phyloP scores from a whole-genome alignment of 2,888 invertebrate genomes.

The Stenurella melanura region DNA sequence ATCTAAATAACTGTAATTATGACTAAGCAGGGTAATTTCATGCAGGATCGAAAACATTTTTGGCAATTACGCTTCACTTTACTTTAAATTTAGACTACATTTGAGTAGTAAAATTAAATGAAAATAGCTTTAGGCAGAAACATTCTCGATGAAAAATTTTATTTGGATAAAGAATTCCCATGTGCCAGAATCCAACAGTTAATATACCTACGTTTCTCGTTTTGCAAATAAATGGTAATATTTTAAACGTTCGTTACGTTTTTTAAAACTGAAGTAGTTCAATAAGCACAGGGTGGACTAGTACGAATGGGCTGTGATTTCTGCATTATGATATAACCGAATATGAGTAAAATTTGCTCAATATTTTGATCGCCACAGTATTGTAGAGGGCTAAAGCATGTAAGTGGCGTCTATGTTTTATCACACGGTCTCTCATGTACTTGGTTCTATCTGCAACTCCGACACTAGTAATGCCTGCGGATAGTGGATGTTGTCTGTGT shows the following conservation, averaged over 20 bases:
- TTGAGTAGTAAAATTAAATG: conserved; percentile 54
- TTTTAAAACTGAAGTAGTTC: not conserved
- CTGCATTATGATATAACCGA: too few relatives aligned
- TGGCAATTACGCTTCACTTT: conserved; percentile 42
- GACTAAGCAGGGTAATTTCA: conserved; percentile 38
- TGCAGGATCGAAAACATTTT: conserved; percentile 41
- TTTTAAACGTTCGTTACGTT: not conserved
- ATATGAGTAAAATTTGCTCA: too few relatives aligned
- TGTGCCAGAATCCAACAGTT: conserved; percentile 13
- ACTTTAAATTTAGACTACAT: conserved; percentile 40
- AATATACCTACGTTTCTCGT: conserved; percentile 34
- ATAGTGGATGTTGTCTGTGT: too few relatives aligned
- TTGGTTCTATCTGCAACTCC: too few relatives aligned
- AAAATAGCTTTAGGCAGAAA: conserved; percentile 51
- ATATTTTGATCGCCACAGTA: too few relatives aligned
- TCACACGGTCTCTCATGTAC: too few relatives aligned
- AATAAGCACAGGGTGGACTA: not conserved
- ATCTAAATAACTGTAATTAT: conserved; percentile 46
- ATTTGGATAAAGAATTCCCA: conserved; percentile 53
- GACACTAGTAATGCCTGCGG: too few relatives aligned
- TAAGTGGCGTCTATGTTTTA: too few relatives aligned
- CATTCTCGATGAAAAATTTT: conserved; percentile 50
- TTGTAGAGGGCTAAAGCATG: too few relatives aligned
- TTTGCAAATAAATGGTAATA: conserved; percentile 26
- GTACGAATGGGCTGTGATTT: too few relatives aligned